Base-by-base conservation (phyloP, 2,113 vertebrate species). In the Paradoxurus hermaphroditus region DNA sequence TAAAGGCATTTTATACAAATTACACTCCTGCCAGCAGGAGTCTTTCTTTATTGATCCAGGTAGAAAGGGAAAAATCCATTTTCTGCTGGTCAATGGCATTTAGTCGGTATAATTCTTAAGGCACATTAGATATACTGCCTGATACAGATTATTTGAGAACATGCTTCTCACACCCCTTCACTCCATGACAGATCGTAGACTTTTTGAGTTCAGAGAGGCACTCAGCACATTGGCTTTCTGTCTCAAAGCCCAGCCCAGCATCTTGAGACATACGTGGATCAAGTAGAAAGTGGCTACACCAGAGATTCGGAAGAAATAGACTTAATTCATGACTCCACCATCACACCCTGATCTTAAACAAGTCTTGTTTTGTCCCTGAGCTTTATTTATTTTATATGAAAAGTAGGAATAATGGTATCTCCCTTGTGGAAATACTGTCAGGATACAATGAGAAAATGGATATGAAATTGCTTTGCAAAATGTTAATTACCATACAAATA, bases 401-500 rank as follows among this genome's bases (percentile, higher is more conserved):
- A 94, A 95, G 72, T 78, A 62, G 39, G 27, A 94, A 88, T 75
- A 75, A 73, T 44, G 36, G 11, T 83, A 91, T 73, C 72, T 93
- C 31, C 46, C 39, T 93, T 75, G 51, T 31, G 41, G 14, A 91
- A 94, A 93, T 68, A n/a, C 39, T 65, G 9, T 62, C 34, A 92
- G 72, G 59, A 97, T 51, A 91, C 93, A 94, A 94, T 89, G 59
- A 77, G 78, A 93, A 86, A 97, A 94, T 68, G n/a, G 65, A 63
- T 73, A 91, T 62, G 34, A 92, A 85, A 82, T 67, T 97, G 72
- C 39, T 96, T 95, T 92, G 70, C 4, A 91, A 93, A 96, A 93
- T 78, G 36, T 84, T 93, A 92, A 75, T 77, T 31, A 86, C 59
- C 36, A 78, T 79, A 77, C 15, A 96, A 68, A 86, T 91, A 87